Evolutionary conservation across 2,888 invertebrate species (phyloP).

Genomic region (Syrphus vitripennis): DNA sequence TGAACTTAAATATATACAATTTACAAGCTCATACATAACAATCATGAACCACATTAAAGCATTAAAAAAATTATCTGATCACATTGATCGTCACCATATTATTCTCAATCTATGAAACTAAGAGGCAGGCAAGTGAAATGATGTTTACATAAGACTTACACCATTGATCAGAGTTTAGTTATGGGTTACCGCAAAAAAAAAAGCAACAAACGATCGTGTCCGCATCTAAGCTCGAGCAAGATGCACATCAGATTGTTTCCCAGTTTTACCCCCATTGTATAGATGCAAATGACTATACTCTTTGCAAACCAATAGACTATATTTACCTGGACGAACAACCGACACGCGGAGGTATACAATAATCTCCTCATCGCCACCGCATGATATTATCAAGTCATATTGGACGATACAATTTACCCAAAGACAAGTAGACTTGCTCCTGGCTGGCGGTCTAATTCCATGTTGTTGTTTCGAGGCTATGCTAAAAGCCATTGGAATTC

Average conservation of each 20-base stretch:
- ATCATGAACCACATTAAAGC: constrained; percentile 14
- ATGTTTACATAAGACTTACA: constrained; percentile 27
- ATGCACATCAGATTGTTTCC: constrained; percentile 24
- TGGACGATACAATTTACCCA: constrained; percentile 40
- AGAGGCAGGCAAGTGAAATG: constrained; percentile 13
- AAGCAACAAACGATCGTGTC: constrained; percentile 47
- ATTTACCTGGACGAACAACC: constrained; percentile 15
- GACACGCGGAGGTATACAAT: background rate
- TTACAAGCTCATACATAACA: background rate
- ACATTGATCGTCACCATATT: constrained; percentile 39
- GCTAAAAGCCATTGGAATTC: constrained; percentile 28
- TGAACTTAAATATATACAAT: background rate
- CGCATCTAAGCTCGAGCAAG: constrained; percentile 9
- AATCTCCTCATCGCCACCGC: constrained; percentile 41
- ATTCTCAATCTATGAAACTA: background rate
- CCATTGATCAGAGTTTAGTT: constrained; percentile 36
- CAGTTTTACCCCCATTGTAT: background rate
- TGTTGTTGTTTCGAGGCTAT: background rate
- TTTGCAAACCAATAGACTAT: constrained; percentile 18
- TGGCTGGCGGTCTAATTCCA: constrained; percentile 22
- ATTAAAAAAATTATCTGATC: constrained; percentile 38
- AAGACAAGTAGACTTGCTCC: constrained; percentile 1
- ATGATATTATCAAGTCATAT: constrained; percentile 56
- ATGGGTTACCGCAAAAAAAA: constrained; percentile 22
- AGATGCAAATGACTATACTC: constrained; percentile 28